A percentile compares a stretch with the other conserved stretches of the same genome.
These are phyloP conservation scores for Diplodus puntazzo DNA, from an alignment of 2,797 vertebrate genomes.

Conservation along the genomic window DNA sequence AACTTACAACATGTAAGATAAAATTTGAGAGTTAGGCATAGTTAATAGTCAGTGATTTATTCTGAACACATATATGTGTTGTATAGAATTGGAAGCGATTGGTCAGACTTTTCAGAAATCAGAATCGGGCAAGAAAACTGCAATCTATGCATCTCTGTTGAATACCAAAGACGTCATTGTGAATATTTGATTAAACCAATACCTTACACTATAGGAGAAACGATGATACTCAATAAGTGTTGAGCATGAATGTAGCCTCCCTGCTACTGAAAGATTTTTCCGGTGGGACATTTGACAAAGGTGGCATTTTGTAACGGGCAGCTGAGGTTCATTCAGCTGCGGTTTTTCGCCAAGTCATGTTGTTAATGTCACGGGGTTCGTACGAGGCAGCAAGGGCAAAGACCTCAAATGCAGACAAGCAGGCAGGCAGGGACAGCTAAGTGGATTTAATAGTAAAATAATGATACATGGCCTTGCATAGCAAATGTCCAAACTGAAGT, in stretches of 20 bases:
- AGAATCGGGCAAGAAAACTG: too few relatives aligned
- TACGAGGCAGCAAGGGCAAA: not conserved
- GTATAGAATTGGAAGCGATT: too few relatives aligned
- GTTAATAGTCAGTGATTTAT: too few relatives aligned
- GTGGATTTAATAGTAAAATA: not conserved
- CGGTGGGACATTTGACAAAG: not conserved
- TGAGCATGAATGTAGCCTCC: not conserved
- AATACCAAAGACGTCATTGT: not conserved
- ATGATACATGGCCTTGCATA: not conserved
- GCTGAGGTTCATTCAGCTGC: not conserved
- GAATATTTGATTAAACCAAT: not conserved
- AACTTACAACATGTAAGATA: too few relatives aligned
- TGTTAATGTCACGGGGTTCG: not conserved
- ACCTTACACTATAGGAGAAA: not conserved
- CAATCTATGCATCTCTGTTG: not conserved
- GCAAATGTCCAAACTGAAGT: not conserved
- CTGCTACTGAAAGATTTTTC: not conserved
- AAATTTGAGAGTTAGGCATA: too few relatives aligned
- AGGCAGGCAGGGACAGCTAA: not conserved
- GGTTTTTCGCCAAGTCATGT: not conserved
- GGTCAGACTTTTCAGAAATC: too few relatives aligned
- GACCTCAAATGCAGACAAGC: not conserved
- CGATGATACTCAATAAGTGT: not conserved
- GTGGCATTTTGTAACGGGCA: not conserved
- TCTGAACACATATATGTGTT: too few relatives aligned